phyloP scores from a whole-genome alignment of 2,888 invertebrate genomes.

The Chamaedrilus cognettii region DNA sequence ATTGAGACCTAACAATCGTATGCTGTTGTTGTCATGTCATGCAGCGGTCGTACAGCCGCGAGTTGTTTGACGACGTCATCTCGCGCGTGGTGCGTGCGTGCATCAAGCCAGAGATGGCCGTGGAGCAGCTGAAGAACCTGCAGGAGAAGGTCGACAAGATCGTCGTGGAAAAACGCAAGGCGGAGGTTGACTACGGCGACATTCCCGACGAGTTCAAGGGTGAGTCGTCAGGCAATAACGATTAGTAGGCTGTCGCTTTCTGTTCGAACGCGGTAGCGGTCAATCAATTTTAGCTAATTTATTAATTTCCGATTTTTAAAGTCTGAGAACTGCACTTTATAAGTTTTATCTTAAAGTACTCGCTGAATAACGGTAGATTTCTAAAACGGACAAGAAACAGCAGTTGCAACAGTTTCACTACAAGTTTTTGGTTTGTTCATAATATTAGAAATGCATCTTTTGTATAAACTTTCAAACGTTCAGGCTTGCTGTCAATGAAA shows the following conservation, averaged over 20 bases:
- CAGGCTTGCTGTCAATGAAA: too few relatives aligned
- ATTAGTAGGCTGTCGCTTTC: neutral
- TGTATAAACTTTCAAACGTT: too few relatives aligned
- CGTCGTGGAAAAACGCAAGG: slow-evolving; percentile 76
- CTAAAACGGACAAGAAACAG: too few relatives aligned
- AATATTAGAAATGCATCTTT: too few relatives aligned
- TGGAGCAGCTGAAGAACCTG: slow-evolving; percentile 75
- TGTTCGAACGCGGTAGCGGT: too few relatives aligned
- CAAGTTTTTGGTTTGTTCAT: too few relatives aligned
- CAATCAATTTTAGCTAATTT: neutral
- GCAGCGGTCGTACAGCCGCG: slow-evolving; percentile 89
- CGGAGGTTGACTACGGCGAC: slow-evolving; percentile 90
- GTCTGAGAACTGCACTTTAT: neutral
- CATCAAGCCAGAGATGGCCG: slow-evolving; percentile 83
- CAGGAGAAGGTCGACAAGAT: slow-evolving; percentile 64
- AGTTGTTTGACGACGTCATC: slow-evolving; percentile 89
- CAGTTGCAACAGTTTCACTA: too few relatives aligned
- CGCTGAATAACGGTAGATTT: too few relatives aligned
- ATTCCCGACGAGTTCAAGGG: slow-evolving; percentile 93
- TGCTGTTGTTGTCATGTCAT: slow-evolving; percentile 23
- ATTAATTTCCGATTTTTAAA: neutral
- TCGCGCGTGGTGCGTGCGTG: slow-evolving; percentile 76
- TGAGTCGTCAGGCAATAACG: slow-evolving; percentile 42
- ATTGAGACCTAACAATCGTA: too few relatives aligned
- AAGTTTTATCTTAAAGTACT: too few relatives aligned